Evolutionary conservation across 2,888 invertebrate genomes (phyloP).

Genomic region (Rhagonycha fulva): DNA sequence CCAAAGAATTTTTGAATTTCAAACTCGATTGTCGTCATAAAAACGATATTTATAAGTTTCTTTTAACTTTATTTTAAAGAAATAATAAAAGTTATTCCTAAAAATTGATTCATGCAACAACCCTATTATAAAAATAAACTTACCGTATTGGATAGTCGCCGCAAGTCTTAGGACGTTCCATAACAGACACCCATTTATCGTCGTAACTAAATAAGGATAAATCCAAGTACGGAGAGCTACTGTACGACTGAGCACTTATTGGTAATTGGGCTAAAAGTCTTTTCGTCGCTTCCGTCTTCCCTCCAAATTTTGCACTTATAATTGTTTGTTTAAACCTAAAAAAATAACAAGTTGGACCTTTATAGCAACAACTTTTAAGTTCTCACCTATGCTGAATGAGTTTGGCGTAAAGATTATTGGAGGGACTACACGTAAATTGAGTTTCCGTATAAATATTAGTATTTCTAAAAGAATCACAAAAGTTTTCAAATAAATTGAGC

Average conservation of each 20-base stretch:
- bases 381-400: constrained; percentile 60
- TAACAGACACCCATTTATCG: constrained; percentile 92
- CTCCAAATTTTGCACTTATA: constrained; percentile 87
- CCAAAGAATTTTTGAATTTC: too few species aligned
- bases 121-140: constrained; percentile 11
- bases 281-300: constrained; percentile 86
- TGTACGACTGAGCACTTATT: constrained; percentile 92
- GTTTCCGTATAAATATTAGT: constrained; percentile 81
- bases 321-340: constrained; percentile 86
- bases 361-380: constrained; percentile 2
- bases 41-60: too few species aligned
- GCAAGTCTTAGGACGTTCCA: constrained; percentile 93
- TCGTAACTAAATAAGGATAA: constrained; percentile 91
- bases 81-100: too few species aligned
- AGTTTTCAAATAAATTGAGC: constrained; percentile 84
- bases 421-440: constrained; percentile 88
- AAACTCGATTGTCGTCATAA: too few species aligned
- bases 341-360: neutral
- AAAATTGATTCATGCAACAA: too few species aligned
- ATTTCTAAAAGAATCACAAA: constrained; percentile 91
- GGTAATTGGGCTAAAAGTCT: constrained; percentile 89
- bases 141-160: constrained; percentile 91
- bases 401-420: constrained; percentile 85
- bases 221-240: constrained; percentile 91
- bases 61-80: too few species aligned